Percentiles rank a stretch among this genome's conserved stretches.
These are phyloP conservation scores for Macrocentrus cingulum DNA, from an alignment of 1,140 invertebrate genomes.

Conservation along the genomic window DNA sequence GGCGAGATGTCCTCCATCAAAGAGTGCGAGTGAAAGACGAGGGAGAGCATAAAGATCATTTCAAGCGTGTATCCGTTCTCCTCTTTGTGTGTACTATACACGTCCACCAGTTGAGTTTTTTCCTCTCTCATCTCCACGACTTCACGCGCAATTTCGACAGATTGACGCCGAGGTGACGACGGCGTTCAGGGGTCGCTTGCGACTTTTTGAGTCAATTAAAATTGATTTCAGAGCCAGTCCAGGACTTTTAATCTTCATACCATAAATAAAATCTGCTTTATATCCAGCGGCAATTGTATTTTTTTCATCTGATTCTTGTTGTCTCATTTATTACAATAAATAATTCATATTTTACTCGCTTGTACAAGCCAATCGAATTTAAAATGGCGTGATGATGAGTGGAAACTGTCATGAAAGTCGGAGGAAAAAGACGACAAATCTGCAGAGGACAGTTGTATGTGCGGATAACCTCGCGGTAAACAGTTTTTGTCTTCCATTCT, in stretches of 20 bases:
- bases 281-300: neutral
- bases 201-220: constrained; percentile 26
- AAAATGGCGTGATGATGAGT: constrained; percentile 27
- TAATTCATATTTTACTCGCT: neutral
- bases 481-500: constrained; percentile 45
- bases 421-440: constrained; percentile 31
- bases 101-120: constrained; percentile 8
- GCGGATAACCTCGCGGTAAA: constrained; percentile 38
- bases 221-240: constrained; percentile 20
- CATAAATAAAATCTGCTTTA: neutral
- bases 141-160: constrained; percentile 21
- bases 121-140: constrained; percentile 1
- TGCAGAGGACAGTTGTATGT: constrained; percentile 38
- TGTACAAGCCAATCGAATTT: constrained; percentile 21
- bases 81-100: no score
- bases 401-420: constrained; percentile 16
- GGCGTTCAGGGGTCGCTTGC: neutral
- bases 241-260: neutral
- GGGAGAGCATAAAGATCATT: constrained; percentile 8
- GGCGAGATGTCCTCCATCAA: constrained; percentile 22
- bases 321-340: neutral
- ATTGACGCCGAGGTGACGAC: constrained; percentile 10
- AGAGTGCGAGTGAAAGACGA: neutral
- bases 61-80: constrained; percentile 19
- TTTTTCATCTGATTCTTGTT: no score